Base-by-base conservation (phyloP, 2,113 vertebrate species). In the Salminus brasiliensis region DNA sequence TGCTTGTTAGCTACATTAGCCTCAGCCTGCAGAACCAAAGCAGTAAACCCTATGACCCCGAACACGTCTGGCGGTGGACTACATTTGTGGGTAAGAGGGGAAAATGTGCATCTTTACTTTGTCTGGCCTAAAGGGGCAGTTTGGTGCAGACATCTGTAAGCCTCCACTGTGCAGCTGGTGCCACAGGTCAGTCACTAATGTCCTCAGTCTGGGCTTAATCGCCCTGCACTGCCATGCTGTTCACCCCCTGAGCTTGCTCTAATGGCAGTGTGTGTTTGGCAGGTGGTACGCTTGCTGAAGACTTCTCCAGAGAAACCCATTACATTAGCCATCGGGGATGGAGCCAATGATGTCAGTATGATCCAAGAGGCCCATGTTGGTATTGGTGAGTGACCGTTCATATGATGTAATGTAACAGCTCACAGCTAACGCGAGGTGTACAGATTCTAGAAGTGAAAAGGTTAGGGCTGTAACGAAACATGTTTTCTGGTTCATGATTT, bases 281-380 rank as follows among this genome's bases (percentile, higher is more conserved):
- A 99, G 97, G 95, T 99, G 79, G 97, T 98, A 73, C 93, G 97
- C 88, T 94, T 99, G 81, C 89, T 99, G 72, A 99, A 98, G 93
- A 97, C 94, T 0, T 97, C 96, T 79, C 96, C 96, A 62, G 97
- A 97, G 89, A 99, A 98, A 88, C 97, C 98, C 59, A 99, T 98
- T 85, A 98, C 97, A 0, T 87, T 99, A 75, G 98, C 97, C 0
- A 88, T 99, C 0, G 97, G 97, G 0, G 97, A 99, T 62, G 97
- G 97, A 85, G 97, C 97, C 89, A 98, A 99, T 69, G 97, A 98
- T 89, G 97, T 98, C 85, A 98, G 97, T 92, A 98, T 99, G 98
- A 99, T 98, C 88, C 96, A 98, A 69, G 97, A 99, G 89, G 98
- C 98, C 59, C 96, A 99, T 21, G 95, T 98, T 63, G 97, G 98